Conservation (phyloP, 2,888 invertebrate genomes). For the Cheilosia grossa region DNA sequence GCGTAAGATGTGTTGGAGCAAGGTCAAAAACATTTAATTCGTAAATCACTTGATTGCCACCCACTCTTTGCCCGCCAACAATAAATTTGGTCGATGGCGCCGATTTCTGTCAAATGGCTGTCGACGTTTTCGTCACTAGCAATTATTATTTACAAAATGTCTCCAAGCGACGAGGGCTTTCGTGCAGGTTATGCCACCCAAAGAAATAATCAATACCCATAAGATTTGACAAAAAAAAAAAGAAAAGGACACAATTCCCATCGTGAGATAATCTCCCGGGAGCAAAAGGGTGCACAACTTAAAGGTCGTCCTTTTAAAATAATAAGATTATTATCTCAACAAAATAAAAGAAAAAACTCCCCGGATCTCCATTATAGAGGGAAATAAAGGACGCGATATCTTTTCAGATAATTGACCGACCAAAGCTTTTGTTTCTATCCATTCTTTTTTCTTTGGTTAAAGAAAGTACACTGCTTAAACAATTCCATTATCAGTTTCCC, state of each 20-base stretch:
- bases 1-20: slow-evolving; percentile 38
- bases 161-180: too few species aligned
- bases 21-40: slow-evolving; percentile 41
- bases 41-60: slow-evolving; percentile 30
- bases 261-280: slow-evolving; percentile 39
- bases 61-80: neutral
- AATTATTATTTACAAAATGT: too few species aligned
- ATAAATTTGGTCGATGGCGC: neutral
- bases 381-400: slow-evolving; percentile 36
- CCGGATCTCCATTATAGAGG: slow-evolving; percentile 20
- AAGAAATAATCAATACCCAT: slow-evolving; percentile 24
- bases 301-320: slow-evolving; percentile 7
- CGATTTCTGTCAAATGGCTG: slow-evolving; percentile 28
- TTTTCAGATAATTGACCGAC: slow-evolving; percentile 55
- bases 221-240: slow-evolving; percentile 20
- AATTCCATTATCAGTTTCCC: slow-evolving; percentile 54
- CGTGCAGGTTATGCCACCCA: neutral
- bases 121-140: slow-evolving; percentile 11
- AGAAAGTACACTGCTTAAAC: slow-evolving; percentile 6
- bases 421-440: slow-evolving; percentile 7
- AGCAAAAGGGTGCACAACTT: slow-evolving; percentile 45
- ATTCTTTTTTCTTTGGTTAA: neutral
- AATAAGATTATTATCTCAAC: slow-evolving; percentile 34
- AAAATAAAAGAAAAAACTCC: slow-evolving; percentile 29
- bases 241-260: slow-evolving; percentile 38